These are phyloP conservation scores for Drosophila insularis DNA, from an alignment of 1,140 invertebrate genomes.

Conservation along the genomic window DNA sequence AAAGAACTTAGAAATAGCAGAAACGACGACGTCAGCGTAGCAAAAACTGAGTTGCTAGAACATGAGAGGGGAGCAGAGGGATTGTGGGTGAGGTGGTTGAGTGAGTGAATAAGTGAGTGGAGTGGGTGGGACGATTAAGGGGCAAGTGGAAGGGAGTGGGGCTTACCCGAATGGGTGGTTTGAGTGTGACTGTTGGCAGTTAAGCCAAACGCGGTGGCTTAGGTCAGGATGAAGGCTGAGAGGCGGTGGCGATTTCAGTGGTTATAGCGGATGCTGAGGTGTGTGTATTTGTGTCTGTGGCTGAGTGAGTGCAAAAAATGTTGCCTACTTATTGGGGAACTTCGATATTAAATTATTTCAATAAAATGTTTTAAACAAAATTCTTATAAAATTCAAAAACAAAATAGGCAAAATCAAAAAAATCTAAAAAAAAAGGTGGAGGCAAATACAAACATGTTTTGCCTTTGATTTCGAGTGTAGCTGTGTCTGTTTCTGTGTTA, in stretches of 20 bases:
- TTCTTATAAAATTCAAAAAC: neutral
- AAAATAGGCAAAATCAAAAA: constrained; percentile 7
- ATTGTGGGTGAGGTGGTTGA: constrained; percentile 6
- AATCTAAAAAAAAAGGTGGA: constrained; percentile 25
- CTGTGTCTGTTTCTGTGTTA: neutral
- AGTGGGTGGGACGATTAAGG: constrained; percentile 16
- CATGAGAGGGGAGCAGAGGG: constrained; percentile 4
- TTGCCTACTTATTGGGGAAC: constrained; percentile 35
- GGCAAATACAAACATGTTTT: constrained; percentile 21
- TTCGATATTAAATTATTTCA: neutral
- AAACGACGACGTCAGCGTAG: constrained; percentile 41
- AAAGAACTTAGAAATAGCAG: constrained; percentile 74
- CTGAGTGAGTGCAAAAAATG: constrained; percentile 18
- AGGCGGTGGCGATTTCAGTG: neutral
- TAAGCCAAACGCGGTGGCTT: constrained; percentile 73
- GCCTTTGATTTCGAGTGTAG: constrained; percentile 18
- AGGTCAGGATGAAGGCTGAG: constrained; percentile 66
- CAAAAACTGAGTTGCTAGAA: constrained; percentile 20
- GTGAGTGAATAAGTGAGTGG: constrained; percentile 10
- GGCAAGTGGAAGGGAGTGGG: constrained; percentile 11
- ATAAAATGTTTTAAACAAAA: neutral
- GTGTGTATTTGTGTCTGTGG: constrained; percentile 31
- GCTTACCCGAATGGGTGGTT: neutral
- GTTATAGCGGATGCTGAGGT: constrained; percentile 48
- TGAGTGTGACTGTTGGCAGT: constrained; percentile 63